Conservation (phyloP, 2,888 invertebrate genomes). For the Drosophila leonis region DNA sequence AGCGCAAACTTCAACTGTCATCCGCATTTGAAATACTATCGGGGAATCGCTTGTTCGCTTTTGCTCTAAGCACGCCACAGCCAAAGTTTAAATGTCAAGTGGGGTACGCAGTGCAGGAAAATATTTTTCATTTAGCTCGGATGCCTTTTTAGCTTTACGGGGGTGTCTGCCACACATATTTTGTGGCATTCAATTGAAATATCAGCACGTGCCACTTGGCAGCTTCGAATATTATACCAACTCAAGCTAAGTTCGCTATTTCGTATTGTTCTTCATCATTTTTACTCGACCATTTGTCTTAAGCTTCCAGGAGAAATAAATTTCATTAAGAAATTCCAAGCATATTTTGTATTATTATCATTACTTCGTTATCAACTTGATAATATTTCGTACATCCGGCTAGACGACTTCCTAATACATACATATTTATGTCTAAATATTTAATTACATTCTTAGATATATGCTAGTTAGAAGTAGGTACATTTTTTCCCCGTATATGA, state of each 20-base stretch:
- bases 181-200: conserved; percentile 75
- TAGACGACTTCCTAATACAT: neutral
- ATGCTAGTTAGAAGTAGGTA: neutral
- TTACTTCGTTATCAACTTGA: conserved; percentile 23
- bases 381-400: conserved; percentile 9
- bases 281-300: conserved; percentile 67
- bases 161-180: conserved; percentile 60
- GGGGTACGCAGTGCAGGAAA: conserved; percentile 43
- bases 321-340: conserved; percentile 80
- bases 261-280: conserved; percentile 23
- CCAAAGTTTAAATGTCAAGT: conserved; percentile 71
- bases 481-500: too few relatives aligned
- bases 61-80: conserved; percentile 14
- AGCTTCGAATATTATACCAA: conserved; percentile 27
- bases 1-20: conserved; percentile 50
- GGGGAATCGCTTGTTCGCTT: conserved; percentile 12
- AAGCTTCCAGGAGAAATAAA: conserved; percentile 21
- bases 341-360: conserved; percentile 63
- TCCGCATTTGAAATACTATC: conserved; percentile 61
- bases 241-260: conserved; percentile 17
- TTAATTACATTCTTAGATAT: neutral
- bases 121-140: conserved; percentile 56
- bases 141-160: conserved; percentile 8
- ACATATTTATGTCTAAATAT: neutral
- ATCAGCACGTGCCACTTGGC: conserved; percentile 72